These are phyloP conservation scores for Maccullochella peelii DNA, from an alignment of 2,113 vertebrate species.

Conservation along the genomic window DNA sequence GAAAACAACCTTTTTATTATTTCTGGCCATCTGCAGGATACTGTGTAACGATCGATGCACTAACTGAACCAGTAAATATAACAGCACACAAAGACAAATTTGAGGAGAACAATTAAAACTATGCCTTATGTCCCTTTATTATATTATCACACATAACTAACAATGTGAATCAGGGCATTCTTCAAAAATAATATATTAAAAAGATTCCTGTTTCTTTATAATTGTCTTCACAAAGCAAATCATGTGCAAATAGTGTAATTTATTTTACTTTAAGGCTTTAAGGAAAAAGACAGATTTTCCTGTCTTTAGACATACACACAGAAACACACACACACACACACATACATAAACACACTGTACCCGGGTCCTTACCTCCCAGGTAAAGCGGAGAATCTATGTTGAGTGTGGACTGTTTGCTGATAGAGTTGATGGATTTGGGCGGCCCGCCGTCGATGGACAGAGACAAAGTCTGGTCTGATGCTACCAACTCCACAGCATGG, in stretches of 20 bases:
- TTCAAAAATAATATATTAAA: not conserved
- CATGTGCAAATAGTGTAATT: too few relatives aligned
- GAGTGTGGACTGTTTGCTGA: slow-evolving; percentile 93
- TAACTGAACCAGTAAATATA: not conserved
- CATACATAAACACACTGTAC: not conserved
- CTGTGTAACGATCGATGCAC: not conserved
- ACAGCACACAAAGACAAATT: not conserved
- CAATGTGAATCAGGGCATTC: not conserved
- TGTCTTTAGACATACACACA: not conserved
- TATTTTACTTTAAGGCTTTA: not conserved
- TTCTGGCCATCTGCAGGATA: not conserved
- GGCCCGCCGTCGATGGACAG: slow-evolving; percentile 94
- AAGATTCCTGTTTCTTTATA: not conserved
- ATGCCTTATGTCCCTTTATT: not conserved
- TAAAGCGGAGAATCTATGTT: slow-evolving; percentile 93
- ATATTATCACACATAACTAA: not conserved
- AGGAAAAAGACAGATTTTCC: not conserved
- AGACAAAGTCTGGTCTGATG: slow-evolving; percentile 92
- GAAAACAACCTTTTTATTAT: not conserved
- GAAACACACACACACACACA: not conserved
- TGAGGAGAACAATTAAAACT: not conserved
- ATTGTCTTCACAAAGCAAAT: not conserved
- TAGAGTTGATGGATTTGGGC: slow-evolving; percentile 94
- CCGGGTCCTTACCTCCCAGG: slow-evolving; percentile 90
- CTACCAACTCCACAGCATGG: slow-evolving; percentile 94